phyloP scores from a whole-genome alignment of 2,888 invertebrate genomes.

The Lamellibrachia columna region DNA sequence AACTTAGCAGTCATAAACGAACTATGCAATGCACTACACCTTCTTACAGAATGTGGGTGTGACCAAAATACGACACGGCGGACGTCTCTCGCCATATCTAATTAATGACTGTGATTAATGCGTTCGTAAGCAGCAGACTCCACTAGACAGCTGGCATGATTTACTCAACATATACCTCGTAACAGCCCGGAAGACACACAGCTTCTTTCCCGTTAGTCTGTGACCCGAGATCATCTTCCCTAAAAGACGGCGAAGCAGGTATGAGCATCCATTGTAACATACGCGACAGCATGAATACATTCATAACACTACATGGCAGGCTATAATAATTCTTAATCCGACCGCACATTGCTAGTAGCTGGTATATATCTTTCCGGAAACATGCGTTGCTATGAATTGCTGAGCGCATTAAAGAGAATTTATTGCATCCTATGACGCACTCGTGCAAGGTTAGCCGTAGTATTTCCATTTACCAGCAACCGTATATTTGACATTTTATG shows the following conservation, averaged over 20 bases:
- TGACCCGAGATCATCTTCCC: not conserved
- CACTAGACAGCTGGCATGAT: not conserved
- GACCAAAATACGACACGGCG: not conserved
- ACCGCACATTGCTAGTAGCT: not conserved
- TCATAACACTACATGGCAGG: not conserved
- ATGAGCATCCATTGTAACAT: not conserved
- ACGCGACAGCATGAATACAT: not conserved
- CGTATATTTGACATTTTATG: conserved; percentile 1
- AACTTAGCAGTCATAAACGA: not conserved
- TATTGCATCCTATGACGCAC: not conserved
- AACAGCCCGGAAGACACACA: not conserved
- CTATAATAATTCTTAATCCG: not conserved
- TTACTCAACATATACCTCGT: not conserved
- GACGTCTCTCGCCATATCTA: not conserved
- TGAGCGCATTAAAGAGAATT: not conserved
- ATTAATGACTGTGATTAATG: not conserved
- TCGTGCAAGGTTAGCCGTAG: not conserved
- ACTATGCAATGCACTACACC: not conserved
- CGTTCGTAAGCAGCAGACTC: not conserved
- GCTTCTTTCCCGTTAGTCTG: not conserved
- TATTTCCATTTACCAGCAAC: not conserved
- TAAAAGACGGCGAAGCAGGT: not conserved
- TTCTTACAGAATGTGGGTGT: not conserved
- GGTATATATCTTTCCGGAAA: not conserved
- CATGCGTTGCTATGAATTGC: not conserved